Evolutionary conservation across 2,888 invertebrate genomes (phyloP).

Genomic region (Rhogogaster chlorosoma): DNA sequence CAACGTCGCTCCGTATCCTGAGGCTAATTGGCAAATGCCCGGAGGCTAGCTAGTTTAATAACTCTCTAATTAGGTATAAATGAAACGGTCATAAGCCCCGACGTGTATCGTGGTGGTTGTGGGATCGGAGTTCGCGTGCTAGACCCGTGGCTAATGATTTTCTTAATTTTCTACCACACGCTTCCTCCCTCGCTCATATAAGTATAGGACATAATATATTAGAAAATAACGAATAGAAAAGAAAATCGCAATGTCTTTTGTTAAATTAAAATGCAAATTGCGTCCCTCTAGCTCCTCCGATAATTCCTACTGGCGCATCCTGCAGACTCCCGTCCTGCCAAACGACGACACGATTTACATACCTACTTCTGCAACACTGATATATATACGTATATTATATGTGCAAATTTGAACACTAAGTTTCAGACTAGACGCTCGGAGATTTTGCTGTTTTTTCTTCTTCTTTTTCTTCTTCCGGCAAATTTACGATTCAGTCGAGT

Average conservation of each 20-base stretch:
- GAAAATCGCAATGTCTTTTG: conserved; percentile 41
- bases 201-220: not conserved
- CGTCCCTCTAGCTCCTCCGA: not conserved
- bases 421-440: conserved; percentile 14
- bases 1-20: not conserved
- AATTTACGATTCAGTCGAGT: not conserved
- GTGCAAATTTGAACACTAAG: conserved; percentile 15
- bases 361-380: not conserved
- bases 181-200: not conserved
- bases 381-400: not conserved
- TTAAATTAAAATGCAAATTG: conserved; percentile 64
- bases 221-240: not conserved
- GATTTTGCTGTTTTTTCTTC: conserved; percentile 33
- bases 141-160: not conserved
- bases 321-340: conserved; percentile 24
- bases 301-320: not conserved
- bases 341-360: conserved; percentile 21
- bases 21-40: conserved; percentile 4
- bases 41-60: not conserved
- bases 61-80: conserved; percentile 14
- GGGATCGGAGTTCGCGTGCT: not conserved
- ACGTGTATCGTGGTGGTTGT: not conserved
- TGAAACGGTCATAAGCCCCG: not conserved
- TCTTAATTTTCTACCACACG: not conserved
- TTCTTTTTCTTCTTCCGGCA: not conserved